Base-by-base conservation (phyloP, 2,888 invertebrate species). In the Xestia sexstrigata region DNA sequence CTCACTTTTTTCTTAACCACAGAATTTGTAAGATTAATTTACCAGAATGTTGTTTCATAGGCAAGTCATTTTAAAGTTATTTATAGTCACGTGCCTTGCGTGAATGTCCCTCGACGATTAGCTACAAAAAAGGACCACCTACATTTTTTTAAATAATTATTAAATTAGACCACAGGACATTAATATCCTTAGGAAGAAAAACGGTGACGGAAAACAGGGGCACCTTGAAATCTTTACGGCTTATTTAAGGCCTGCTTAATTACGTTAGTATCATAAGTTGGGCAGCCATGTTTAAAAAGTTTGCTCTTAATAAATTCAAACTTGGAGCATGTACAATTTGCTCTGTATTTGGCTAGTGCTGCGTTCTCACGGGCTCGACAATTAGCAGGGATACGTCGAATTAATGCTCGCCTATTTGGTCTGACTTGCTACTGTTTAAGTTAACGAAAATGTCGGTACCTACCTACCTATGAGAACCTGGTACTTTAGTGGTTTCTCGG, bases 361-460 rank as follows among this genome's bases (percentile, higher is more conserved):
- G 84, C 71, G 85, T 88, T 93, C 93, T 87, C 93, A 93, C 93
- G 90, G 84, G 82, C 82, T 86, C 83, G 69, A 86, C 81, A 90
- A 93, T 91, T 89, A 90, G 87, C 88, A 65, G 79, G 78, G 74
- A 84, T 82, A 85, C 81, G 87, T 82, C 75, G 84, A 87, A 89
- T 86, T 85, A 85, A 85, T 81, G 84, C 85, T 73, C 35, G 66
- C 83, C 76, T 83, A 84, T 87, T 88, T 84, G 77, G 88, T 83
- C 78, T 81, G 71, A 84, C 42, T 82, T 66, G 73, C 68, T 82
- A 63, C 79, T 79, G 82, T 84, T 87, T 80, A 77, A 86, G 73
- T 82, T 82, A 84, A 82, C 87, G 78, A 87, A 82, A 87, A 86
- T 85, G 85, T 87, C 70, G 70, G 88, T 75, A 84, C 30, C 26